Evolutionary conservation across 1,140 invertebrate genomes (phyloP).

Genomic region (Drosophila tropicalis): DNA sequence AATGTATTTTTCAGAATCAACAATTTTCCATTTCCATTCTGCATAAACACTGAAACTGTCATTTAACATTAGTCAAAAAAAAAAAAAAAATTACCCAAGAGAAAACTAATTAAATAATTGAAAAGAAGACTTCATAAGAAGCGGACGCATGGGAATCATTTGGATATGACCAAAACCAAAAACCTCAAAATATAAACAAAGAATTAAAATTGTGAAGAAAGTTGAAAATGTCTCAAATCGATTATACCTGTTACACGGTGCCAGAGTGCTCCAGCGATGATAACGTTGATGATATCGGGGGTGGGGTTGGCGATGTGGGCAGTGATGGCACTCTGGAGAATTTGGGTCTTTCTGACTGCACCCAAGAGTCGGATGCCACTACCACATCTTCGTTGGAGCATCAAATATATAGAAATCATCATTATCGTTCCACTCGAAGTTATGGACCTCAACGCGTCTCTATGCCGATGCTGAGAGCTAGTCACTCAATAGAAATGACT

Average conservation of each 20-base stretch:
- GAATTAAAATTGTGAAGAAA: constrained; percentile 39
- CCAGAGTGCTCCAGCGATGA: constrained; percentile 70
- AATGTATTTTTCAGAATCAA: constrained; percentile 29
- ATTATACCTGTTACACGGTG: constrained; percentile 80
- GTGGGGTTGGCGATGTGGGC: constrained; percentile 28
- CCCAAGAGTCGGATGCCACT: constrained; percentile 62
- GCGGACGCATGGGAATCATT: constrained; percentile 36
- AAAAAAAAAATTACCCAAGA: constrained; percentile 1
- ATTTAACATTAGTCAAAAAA: constrained; percentile 63
- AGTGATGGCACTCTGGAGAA: constrained; percentile 69
- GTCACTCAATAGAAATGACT: constrained; percentile 58
- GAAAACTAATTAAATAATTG: constrained; percentile 62
- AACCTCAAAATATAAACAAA: constrained; percentile 39
- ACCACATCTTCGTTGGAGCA: constrained; percentile 68
- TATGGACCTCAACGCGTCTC: constrained; percentile 59
- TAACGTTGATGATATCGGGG: constrained; percentile 37
- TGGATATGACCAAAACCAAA: neutral
- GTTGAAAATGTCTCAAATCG: constrained; percentile 66
- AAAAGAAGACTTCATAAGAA: constrained; percentile 10
- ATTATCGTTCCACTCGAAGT: constrained; percentile 42
- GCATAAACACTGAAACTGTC: constrained; percentile 53
- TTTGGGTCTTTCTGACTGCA: constrained; percentile 52
- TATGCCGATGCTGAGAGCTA: constrained; percentile 55
- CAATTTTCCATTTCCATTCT: constrained; percentile 5
- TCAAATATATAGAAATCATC: constrained; percentile 52